Evolutionary conservation across 1,140 invertebrate species (phyloP), one percentile per base, ranked within the genome.

Genomic region (Bombus ignitus): DNA sequence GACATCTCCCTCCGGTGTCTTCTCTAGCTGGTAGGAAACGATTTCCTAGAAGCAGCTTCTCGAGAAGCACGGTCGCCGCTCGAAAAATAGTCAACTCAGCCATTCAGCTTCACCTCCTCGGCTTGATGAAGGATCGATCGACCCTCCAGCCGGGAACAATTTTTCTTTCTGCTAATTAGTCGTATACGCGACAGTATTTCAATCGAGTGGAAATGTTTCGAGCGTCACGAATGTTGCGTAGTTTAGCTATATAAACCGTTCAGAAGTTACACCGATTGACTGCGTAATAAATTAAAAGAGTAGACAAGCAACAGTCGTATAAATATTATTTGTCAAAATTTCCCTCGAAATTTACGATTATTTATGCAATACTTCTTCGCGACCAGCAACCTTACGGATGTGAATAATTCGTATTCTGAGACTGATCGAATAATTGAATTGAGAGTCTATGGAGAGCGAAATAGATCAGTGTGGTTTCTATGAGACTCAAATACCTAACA

Each of bases 11-110:
- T 39, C 9, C 37, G 57, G 44, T 47, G 47, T 59, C 25, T 73
- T 10, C 28, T 65, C 35, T 35, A 6, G 47, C 62, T 47, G 77
- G 57, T 37, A 57, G 77, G 13, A 66, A 75, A 22, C 71, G 57
- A 47, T 81, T 85, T 85, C 84, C 71, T 81, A 70, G 84, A 85
- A 85, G 28, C 82, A 4, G 42, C 53, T n/a, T 12, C 47, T 47
- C n/a, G 32, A n/a, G 6, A 0, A 10, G 66, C 12, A 53, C 47
- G 18, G 5, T 53, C 28, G 37, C 15, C 28, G 44, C 8, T 74
- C 28, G 76, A 84, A 79, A 84, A 84, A 84, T 79, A 71, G 75
- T 70, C 44, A n/a, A 8, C 35, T 15, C 39, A 18, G 35, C 22
- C 28, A 35, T 32, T 44, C 47, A 15, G n/a, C 44, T 32, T 66